Base-by-base conservation (phyloP, 2,113 vertebrate species). In the Syngnathus typhle region DNA sequence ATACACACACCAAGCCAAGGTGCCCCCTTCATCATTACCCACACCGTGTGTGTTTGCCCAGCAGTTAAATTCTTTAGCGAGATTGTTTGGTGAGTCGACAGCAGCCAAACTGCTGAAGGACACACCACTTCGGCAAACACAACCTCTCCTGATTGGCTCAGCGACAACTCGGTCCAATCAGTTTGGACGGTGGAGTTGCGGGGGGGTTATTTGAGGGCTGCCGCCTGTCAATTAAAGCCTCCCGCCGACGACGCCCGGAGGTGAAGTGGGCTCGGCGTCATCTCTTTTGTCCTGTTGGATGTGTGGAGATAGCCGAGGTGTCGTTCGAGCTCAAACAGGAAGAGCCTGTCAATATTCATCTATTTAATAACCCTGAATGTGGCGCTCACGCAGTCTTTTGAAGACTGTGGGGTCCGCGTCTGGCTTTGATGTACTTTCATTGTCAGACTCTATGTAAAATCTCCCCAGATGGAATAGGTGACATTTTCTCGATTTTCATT, bases 61-160 rank as follows among this genome's bases (percentile, higher is more conserved):
- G 84, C 82, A 82, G 86, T 90, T 88, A 89, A 88, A 90, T 89
- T 87, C 85, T 87, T 89, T 84, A 38, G 85, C 83, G 84, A 87
- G 81, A 87, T 88, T 91, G 88, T 91, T 90, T 88, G 83, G 86
- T 60, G 80, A 89, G 88, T 89, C 90, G 85, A 91, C 90, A 88
- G 83, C 81, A 83, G 85, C 85, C 87, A 89, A 87, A 88, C 75
- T 88, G 85, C 80, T 89, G 85, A 90, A 90, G 88, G 89, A 90
- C 87, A 71, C 87, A 85, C 77, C 69, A 52, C 84, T 88, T 90
- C 81, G 79, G 84, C 87, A 90, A 89, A 91, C 88, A 90, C 87
- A 88, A 82, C 73, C 82, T 83, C 72, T 63, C n/a, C 83, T 81
- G 85, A 90, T 87, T 89, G 87, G 88, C 79, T 83, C 62, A 75